These are phyloP conservation scores for Leucophora obtusa DNA, from an alignment of 2,888 invertebrate species.

Conservation along the genomic window DNA sequence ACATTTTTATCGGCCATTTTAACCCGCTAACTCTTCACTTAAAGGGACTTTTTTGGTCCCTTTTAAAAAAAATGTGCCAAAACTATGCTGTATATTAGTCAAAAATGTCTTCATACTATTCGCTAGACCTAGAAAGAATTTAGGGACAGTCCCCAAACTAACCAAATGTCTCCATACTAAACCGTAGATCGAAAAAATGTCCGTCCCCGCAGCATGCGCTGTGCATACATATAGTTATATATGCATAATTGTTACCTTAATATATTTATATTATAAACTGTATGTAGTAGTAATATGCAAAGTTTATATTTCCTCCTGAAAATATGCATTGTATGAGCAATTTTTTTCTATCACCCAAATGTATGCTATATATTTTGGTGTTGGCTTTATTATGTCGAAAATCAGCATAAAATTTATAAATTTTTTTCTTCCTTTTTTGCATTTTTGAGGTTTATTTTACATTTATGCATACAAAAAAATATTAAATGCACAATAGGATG, in stretches of 20 bases:
- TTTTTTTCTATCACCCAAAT: slow-evolving; percentile 45
- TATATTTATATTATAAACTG: not conserved
- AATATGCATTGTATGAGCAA: slow-evolving; percentile 59
- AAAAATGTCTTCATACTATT: too few species aligned
- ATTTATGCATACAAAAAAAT: not conserved
- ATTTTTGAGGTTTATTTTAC: not conserved
- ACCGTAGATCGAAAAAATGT: too few species aligned
- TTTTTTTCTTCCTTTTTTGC: not conserved
- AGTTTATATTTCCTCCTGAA: slow-evolving; percentile 51
- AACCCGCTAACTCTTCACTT: too few species aligned
- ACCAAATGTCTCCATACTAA: too few species aligned
- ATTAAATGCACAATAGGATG: too few species aligned
- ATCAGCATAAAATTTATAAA: slow-evolving; percentile 45
- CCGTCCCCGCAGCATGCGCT: too few species aligned
- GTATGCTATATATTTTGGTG: slow-evolving; percentile 41
- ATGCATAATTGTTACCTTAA: not conserved
- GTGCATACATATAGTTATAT: not conserved
- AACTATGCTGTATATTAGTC: too few species aligned
- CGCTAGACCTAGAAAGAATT: too few species aligned
- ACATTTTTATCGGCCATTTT: too few species aligned
- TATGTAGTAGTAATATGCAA: slow-evolving; percentile 9
- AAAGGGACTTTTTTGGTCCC: too few species aligned
- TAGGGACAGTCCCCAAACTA: too few species aligned
- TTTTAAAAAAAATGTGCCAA: too few species aligned
- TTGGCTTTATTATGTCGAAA: slow-evolving; percentile 53